Base-by-base conservation (phyloP, 2,797 vertebrate species). In the Hybognathus amarus region DNA sequence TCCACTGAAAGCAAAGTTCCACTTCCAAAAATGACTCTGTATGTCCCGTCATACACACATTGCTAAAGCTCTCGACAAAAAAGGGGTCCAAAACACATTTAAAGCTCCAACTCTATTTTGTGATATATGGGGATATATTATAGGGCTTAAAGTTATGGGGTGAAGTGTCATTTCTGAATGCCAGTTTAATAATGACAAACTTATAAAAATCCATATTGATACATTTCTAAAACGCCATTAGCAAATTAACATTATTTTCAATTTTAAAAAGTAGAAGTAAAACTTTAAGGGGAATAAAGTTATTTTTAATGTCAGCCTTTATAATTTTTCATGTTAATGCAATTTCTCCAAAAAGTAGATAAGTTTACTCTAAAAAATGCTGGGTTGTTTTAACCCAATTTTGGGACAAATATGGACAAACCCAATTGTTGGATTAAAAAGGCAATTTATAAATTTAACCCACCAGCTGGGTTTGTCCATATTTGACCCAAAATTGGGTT, bases 1-100 rank as follows among this genome's bases (percentile, higher is more conserved):
- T 82, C 59, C 13, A 82, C 80, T 22, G 70, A 82, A n/a, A 82
- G 30, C 7, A 40, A 75, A 75, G 80, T 75, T 67, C 80, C 70
- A 27, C 61, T 66, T 82, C 70, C 80, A 66, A 82, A 82, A 30
- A 67, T 67, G 4, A 82, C 0, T 66, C 54, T 82, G 30, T 40
- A 2, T 6, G 56, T 66, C 20, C 56, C 59, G 0, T 10, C 50
- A 82, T 30, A 3, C 80, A 82, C 80, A 82, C 80, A 75, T 3
- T 42, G n/a, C 59, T 66, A 20, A 82, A 82, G 70, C 69, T 40
- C 33, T 75, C 11, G 27, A 36, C 80, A 40, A 75, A 75, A 74
- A 82, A 17, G 8, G 17, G 5, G 10, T 30, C 22, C 18, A 64
- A 45, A 36, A 52, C 36, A n/a, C 11, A 24, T 12, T 50, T 15